Base-by-base conservation (phyloP, 2,797 vertebrate genomes). In the Thamnophis elegans region DNA sequence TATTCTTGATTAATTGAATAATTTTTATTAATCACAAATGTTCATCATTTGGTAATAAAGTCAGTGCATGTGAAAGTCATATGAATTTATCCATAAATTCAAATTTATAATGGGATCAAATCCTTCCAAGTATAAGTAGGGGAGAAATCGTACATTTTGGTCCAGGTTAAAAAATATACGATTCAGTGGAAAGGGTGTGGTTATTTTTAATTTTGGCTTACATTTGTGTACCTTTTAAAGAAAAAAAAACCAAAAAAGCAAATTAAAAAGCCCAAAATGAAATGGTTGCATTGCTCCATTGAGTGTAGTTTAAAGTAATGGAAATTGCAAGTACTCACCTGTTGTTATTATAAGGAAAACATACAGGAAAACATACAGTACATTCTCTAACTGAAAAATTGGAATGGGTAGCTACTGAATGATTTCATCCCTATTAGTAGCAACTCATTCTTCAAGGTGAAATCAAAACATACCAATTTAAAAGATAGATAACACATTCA, bases 401-500 rank as follows among this genome's bases (percentile, higher is more conserved):
- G 10, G 28, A 42, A 4, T 54, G 12, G 9, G 3, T n/a, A 62
- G 10, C 55, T 7, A 58, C 32, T 62, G 28, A 86, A 28, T 13
- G 25, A 47, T 12, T 62, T 42, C 2, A 42, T 16, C 9, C 54
- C 58, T 62, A 55, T 62, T 87, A 56, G 51, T 28, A 53, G 25
- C 58, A 56, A 55, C 53, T 47, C 25, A 42, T 0, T 32, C 78
- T 60, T 65, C 36, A 91, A 91, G n/a, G 26, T 36, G 10, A 90
- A 91, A 87, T 92, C 51, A 89, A 91, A 92, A 91, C 65, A 12
- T 93, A 47, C 18, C 73, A 47, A 7, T 28, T 91, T 89, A 87
- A 54, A 60, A 25, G 22, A 90, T 65, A 90, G 16, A 73, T 91
- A 92, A 92, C 20, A 16, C 20, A 91, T 53, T 32, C 51, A 0